Conservation (phyloP, 2,797 vertebrate species). For the Leptatherina wallacei region DNA sequence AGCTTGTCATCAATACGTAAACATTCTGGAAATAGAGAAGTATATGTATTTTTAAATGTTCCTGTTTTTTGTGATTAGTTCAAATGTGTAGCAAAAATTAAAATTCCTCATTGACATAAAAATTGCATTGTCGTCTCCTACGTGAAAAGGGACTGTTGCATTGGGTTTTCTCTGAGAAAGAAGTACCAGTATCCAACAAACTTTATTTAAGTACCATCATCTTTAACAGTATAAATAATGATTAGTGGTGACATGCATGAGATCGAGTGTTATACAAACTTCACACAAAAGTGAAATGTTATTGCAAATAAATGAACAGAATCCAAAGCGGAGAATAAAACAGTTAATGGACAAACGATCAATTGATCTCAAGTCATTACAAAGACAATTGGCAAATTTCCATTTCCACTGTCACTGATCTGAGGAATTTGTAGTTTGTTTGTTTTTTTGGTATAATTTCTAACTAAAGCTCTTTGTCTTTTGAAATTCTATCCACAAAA, state of each 20-base stretch:
- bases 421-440: neutral
- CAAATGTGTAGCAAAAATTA: slow-evolving; percentile 81
- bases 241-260: slow-evolving; percentile 62
- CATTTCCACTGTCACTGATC: neutral
- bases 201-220: slow-evolving; percentile 63
- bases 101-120: slow-evolving; percentile 76
- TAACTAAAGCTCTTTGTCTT: neutral
- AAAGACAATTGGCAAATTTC: neutral
- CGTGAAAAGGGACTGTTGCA: neutral
- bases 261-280: slow-evolving; percentile 53
- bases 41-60: slow-evolving; percentile 83
- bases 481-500: neutral
- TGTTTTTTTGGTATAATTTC: neutral
- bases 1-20: slow-evolving; percentile 74
- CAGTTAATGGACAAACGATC: neutral
- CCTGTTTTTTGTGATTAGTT: slow-evolving; percentile 80
- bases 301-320: slow-evolving; percentile 34
- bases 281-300: slow-evolving; percentile 44
- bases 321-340: slow-evolving; percentile 6
- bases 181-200: slow-evolving; percentile 51
- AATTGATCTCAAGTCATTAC: neutral
- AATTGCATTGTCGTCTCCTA: neutral
- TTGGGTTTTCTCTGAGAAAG: slow-evolving; percentile 5
- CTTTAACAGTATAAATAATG: slow-evolving; percentile 68
- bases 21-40: slow-evolving; percentile 80